Evolutionary conservation across 1,140 invertebrate genomes (phyloP).

Genomic region (Danaus melanippus): DNA sequence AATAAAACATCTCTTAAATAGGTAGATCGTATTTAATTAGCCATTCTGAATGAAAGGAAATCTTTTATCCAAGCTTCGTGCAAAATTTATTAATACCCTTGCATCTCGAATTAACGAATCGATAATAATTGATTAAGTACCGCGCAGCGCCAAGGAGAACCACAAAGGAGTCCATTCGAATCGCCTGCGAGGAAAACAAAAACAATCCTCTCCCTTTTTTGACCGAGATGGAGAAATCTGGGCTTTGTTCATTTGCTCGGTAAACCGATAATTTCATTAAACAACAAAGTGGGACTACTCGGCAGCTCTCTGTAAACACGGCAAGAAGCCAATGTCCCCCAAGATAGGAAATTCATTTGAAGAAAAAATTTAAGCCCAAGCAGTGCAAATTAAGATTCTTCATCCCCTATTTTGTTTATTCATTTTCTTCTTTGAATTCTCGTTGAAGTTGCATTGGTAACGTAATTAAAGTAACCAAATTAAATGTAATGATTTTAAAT

Average conservation of each 20-base stretch:
- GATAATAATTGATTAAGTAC: conserved; percentile 71
- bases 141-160: conserved; percentile 38
- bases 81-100: conserved; percentile 48
- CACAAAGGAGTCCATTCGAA: conserved; percentile 61
- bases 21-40: too few species aligned
- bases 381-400: conserved; percentile 49
- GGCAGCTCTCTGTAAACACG: conserved; percentile 60
- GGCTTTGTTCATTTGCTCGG: conserved; percentile 70
- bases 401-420: conserved; percentile 41
- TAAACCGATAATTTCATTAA: conserved; percentile 73
- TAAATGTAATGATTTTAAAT: not conserved
- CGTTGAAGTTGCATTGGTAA: conserved; percentile 19
- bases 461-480: conserved; percentile 17
- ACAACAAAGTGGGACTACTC: conserved; percentile 66
- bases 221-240: conserved; percentile 65
- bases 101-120: conserved; percentile 65
- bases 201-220: conserved; percentile 65
- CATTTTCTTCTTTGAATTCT: conserved; percentile 21
- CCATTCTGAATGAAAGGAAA: conserved; percentile 1
- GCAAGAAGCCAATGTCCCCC: conserved; percentile 69
- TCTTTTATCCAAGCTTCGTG: conserved; percentile 7
- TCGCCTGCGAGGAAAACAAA: conserved; percentile 62
- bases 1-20: too few species aligned
- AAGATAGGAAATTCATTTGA: conserved; percentile 65
- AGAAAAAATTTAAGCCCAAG: conserved; percentile 60